Evolutionary conservation across 2,888 invertebrate species (phyloP).

Genomic region (Lucinisca nassula): DNA sequence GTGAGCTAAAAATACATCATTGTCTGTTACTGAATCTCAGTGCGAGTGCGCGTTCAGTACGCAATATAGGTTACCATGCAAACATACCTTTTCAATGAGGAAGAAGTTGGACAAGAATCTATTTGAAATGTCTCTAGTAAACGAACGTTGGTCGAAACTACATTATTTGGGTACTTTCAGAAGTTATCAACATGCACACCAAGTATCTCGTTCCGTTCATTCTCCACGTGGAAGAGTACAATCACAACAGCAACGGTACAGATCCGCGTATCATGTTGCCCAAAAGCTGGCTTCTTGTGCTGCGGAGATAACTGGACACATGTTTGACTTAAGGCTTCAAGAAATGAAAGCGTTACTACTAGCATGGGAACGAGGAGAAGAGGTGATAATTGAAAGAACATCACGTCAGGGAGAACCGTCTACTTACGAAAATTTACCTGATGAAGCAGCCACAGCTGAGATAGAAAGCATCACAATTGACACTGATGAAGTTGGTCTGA

Average conservation of each 20-base stretch:
- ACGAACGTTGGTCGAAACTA: neutral
- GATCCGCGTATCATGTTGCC: constrained; percentile 10
- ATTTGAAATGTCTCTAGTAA: neutral
- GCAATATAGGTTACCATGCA: neutral
- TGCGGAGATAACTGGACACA: neutral
- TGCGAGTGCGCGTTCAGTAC: neutral
- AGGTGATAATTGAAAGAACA: neutral
- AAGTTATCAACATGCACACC: neutral
- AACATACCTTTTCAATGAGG: constrained; percentile 8
- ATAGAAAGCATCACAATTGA: neutral
- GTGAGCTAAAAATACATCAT: neutral
- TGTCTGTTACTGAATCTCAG: neutral
- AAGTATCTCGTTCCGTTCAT: neutral
- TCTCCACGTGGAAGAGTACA: neutral
- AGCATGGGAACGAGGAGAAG: neutral
- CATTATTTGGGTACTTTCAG: neutral
- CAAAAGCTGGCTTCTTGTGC: constrained; percentile 19
- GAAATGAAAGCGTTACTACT: neutral
- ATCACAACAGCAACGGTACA: constrained; percentile 20
- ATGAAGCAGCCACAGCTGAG: neutral
- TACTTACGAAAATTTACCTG: neutral
- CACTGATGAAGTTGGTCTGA: neutral
- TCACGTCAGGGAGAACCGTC: neutral
- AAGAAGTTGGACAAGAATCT: neutral
- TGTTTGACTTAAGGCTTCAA: neutral